Evolutionary conservation across 2,888 invertebrate genomes (phyloP), one percentile per base, ranked within the genome.

Genomic region (Drosophila mimetica): DNA sequence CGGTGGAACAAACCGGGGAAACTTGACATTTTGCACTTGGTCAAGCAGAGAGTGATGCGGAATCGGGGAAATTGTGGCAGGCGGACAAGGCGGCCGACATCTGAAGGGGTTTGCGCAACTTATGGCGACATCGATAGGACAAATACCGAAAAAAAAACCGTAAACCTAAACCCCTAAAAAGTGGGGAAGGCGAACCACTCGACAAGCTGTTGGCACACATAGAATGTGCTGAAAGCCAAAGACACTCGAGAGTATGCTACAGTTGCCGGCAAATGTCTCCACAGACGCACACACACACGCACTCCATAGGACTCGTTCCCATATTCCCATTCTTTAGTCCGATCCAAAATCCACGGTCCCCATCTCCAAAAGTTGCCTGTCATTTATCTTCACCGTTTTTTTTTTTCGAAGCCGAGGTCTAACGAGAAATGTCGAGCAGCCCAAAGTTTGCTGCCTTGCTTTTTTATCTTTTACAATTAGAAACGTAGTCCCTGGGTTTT

Each of bases 171-270:
- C 39, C 50, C 44, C 50, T 37, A 54, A 41, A 42, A 39, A 28
- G 44, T 28, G 16, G 44, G 14, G 22, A 22, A 22, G 14, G 4
- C 11, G 6, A 44, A 71, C 66, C 89, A 90, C 89, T 90, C 83
- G 83, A 89, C 89, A 90, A 90, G 89, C 90, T 90, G 89, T 90
- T 90, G 82, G 81, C 79, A 90, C 79, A 88, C 76, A 79, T 79
- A 79, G 53, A 61, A 61, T 71, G 71, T 74, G 64, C 72, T 70
- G 76, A 81, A 71, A 72, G 75, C 72, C 74, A 77, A 70, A 71
- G 69, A 76, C 82, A 88, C 89, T 89, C 84, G 81, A 82, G 77
- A 78, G 79, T 86, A 79, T 86, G 87, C 80, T 78, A 79, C 77
- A 89, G 76, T 79, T 78, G 75, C 86, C 75, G 72, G 67, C 70